These are phyloP conservation scores for Hydractinia echinata DNA, from an alignment of 30 jellyfish, hydroid and myxozoan species.

Conservation along the genomic window DNA sequence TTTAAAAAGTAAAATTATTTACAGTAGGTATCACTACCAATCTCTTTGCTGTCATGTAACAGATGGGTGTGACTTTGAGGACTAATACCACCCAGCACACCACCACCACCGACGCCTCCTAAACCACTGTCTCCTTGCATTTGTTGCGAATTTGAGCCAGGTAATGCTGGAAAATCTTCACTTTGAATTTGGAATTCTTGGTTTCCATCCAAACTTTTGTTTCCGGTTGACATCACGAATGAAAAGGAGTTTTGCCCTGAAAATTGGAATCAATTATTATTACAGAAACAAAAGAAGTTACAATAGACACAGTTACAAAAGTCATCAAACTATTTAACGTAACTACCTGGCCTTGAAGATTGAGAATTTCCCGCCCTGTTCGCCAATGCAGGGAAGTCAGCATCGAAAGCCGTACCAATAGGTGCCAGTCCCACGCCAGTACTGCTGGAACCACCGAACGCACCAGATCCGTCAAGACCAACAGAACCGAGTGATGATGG, in stretches of 20 bases:
- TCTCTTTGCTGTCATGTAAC: constrained; percentile 34
- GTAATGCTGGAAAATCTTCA: constrained; percentile 96
- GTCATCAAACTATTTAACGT: not conserved
- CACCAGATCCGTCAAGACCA: not conserved
- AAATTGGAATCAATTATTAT: not conserved
- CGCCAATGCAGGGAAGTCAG: constrained; percentile 92
- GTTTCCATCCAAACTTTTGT: constrained; percentile 58
- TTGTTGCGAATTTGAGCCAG: constrained; percentile 63
- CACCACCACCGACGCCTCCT: constrained; percentile 4
- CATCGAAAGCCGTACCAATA: constrained; percentile 63
- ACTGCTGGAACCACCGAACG: constrained; percentile 32
- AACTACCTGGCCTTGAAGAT: constrained; percentile 45
- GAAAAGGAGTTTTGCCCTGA: constrained; percentile 39
- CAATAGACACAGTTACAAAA: too few species aligned
- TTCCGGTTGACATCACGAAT: constrained; percentile 82
- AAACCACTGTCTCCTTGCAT: constrained; percentile 17
- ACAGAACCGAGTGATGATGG: constrained; percentile 20
- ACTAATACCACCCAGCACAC: not conserved
- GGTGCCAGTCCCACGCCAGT: constrained; percentile 27
- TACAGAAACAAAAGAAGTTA: not conserved
- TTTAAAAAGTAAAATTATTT: not conserved
- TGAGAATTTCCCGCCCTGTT: constrained; percentile 68
- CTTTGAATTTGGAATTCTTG: constrained; percentile 91
- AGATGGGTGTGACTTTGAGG: constrained; percentile 3
- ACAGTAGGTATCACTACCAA: constrained; percentile 22